These are phyloP conservation scores for Chaetophractus vellerosus DNA, from an alignment of 2,797 vertebrate genomes.

Conservation along the genomic window DNA sequence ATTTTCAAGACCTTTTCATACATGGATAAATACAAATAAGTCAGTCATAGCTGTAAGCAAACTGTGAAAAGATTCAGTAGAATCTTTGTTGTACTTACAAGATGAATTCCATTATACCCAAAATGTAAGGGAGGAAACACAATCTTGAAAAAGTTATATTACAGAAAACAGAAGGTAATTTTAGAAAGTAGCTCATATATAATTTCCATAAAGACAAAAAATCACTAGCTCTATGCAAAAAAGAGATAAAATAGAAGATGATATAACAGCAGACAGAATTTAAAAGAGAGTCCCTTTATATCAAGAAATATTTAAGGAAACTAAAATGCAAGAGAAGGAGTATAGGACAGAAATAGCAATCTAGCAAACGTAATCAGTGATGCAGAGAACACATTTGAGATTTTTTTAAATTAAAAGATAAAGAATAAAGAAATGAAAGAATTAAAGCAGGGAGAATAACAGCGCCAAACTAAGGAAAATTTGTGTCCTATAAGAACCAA, in stretches of 20 bases:
- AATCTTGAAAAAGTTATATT: constrained; percentile 31
- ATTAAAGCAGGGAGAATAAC: not conserved
- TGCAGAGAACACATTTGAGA: constrained; percentile 62
- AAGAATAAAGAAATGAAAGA: constrained; percentile 64
- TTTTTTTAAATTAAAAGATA: constrained; percentile 62
- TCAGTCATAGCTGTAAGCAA: not conserved
- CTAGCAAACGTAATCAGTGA: constrained; percentile 72
- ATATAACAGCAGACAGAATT: constrained; percentile 68
- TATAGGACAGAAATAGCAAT: constrained; percentile 68
- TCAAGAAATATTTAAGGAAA: constrained; percentile 81
- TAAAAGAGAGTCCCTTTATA: constrained; percentile 75
- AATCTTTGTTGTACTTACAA: constrained; percentile 46
- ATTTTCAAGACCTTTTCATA: not conserved
- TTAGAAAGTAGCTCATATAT: constrained; percentile 62
- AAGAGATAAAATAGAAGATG: constrained; percentile 74
- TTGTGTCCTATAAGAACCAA: not conserved
- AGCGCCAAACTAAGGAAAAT: constrained; percentile 11
- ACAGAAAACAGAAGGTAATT: constrained; percentile 69
- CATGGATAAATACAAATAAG: not conserved
- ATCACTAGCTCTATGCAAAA: constrained; percentile 60
- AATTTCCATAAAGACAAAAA: constrained; percentile 73
- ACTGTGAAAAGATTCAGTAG: constrained; percentile 21
- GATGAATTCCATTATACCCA: not conserved
- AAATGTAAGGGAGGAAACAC: not conserved
- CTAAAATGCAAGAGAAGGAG: constrained; percentile 64